phyloP scores from a whole-genome alignment of 1,140 invertebrate species.

The Euura saliciscinereae region DNA sequence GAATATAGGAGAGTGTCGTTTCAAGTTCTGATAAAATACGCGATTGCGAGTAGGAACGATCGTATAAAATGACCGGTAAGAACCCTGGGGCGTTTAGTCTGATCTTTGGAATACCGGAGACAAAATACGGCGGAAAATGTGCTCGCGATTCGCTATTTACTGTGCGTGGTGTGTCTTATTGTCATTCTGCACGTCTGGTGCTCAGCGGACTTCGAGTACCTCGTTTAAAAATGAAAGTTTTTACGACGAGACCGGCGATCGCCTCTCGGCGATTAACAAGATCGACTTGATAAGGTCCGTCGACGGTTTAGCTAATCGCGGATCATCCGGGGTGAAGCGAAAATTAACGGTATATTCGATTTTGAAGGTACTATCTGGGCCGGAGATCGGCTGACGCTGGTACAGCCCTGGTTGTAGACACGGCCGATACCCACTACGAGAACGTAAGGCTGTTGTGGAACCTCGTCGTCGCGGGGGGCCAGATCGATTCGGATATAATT shows the following conservation, averaged over 20 bases:
- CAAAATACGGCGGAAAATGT: neutral
- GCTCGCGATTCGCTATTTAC: neutral
- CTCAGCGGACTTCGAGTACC: too few relatives aligned
- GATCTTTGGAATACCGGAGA: neutral
- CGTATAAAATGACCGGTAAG: neutral
- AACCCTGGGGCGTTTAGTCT: neutral
- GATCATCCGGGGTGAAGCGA: neutral
- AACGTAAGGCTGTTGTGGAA: neutral
- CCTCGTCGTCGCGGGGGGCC: neutral
- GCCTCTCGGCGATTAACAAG: neutral
- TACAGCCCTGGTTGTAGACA: neutral
- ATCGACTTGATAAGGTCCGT: constrained; percentile 1
- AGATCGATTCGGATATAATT: neutral
- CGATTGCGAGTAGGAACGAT: neutral
- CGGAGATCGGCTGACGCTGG: neutral
- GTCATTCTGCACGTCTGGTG: neutral
- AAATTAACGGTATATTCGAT: neutral
- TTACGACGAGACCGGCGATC: neutral
- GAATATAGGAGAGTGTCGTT: neutral
- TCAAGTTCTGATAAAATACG: neutral
- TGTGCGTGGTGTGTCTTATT: neutral
- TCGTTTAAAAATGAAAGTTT: neutral
- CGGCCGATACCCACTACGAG: neutral
- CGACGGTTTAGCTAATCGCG: neutral
- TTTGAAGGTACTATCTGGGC: neutral